A percentile compares a stretch with the other conserved stretches of the same genome.
phyloP scores from a whole-genome alignment of 2,113 vertebrate genomes.

The Oostethus manadensis region DNA sequence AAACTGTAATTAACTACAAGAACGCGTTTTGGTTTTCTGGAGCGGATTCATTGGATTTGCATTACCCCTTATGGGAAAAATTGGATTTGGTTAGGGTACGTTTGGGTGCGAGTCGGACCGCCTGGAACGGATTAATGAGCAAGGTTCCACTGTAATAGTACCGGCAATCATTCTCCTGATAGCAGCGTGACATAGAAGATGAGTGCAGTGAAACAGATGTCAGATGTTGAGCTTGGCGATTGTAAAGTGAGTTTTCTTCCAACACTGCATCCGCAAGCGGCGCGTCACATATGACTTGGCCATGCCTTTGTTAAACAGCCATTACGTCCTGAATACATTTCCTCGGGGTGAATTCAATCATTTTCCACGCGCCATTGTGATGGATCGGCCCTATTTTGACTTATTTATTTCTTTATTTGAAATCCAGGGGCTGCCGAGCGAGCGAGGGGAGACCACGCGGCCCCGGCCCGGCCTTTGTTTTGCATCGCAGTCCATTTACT shows the following conservation, averaged over 20 bases:
- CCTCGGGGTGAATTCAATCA: slow-evolving; percentile 64
- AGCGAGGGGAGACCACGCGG: slow-evolving; percentile 43
- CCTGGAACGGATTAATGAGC: no score
- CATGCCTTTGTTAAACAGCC: slow-evolving; percentile 67
- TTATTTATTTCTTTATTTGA: slow-evolving; percentile 19
- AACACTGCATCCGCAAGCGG: neutral
- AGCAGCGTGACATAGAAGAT: slow-evolving; percentile 20
- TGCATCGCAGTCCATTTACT: slow-evolving; percentile 63
- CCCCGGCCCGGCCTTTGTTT: slow-evolving; percentile 60
- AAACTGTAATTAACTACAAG: no score
- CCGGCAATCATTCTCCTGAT: no score
- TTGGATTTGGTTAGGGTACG: no score
- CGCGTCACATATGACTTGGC: slow-evolving; percentile 62
- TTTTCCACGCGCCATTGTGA: slow-evolving; percentile 72
- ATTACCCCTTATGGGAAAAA: no score
- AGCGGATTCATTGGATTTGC: no score
- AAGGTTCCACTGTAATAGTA: no score
- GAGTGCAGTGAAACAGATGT: slow-evolving; percentile 11
- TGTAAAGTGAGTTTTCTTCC: slow-evolving; percentile 26
- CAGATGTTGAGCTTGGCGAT: slow-evolving; percentile 37
- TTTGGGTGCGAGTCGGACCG: no score
- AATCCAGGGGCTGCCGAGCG: slow-evolving; percentile 72
- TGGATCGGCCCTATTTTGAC: slow-evolving; percentile 69
- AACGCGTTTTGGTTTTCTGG: no score
- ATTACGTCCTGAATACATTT: slow-evolving; percentile 64